Base-by-base conservation (phyloP, 2,797 vertebrate species). In the Peromyscus attwateri region DNA sequence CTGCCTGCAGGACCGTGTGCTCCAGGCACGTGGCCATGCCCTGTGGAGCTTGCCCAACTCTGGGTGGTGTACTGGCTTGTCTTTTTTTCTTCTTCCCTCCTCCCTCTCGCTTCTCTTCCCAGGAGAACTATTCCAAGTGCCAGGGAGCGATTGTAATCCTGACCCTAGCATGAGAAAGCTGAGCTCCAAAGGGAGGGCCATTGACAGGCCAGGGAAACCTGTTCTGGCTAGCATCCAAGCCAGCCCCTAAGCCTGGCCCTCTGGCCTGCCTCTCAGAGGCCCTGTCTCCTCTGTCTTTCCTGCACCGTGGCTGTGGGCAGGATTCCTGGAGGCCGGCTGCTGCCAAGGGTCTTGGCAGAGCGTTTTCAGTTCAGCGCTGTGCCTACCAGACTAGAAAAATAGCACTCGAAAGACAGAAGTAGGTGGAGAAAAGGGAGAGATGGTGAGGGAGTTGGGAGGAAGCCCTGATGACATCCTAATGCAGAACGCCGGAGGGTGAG, bases 1-100 rank as follows among this genome's bases (percentile, higher is more conserved):
- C 82, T 85, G 97, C 84, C 96, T 87, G 94, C 91, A 1, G 94
- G 81, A 49, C 98, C 92, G 64, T 98, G 98, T 98, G 98, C 97
- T 95, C 34, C 17, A 12, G 95, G 97, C 98, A 98, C 97, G 97
- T 98, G 98, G 97, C 87, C 37, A 68, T 92, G 94, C 98, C 98
- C 98, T 97, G 96, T 98, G 97, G 97, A 27, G 95, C 97, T 94
- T 3, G 89, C 92, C 88, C 66, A 34, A 40, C 55, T 79, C 87
- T 7, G 90, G 93, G 96, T 81, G 52, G 81, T 34, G n/a, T 90
- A 83, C 92, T 83, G 71, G 94, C 97, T 60, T 4, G 92, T 87
- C 79, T 60, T 31, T 21, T 31, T 57, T 55, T 37, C 14, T 52
- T 81, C 46, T 16, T 8, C 3, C 49, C 25, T 11, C 87, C 79